These are phyloP conservation scores for Anoplopoma fimbria DNA, from an alignment of 2,113 vertebrate species.

Conservation along the genomic window DNA sequence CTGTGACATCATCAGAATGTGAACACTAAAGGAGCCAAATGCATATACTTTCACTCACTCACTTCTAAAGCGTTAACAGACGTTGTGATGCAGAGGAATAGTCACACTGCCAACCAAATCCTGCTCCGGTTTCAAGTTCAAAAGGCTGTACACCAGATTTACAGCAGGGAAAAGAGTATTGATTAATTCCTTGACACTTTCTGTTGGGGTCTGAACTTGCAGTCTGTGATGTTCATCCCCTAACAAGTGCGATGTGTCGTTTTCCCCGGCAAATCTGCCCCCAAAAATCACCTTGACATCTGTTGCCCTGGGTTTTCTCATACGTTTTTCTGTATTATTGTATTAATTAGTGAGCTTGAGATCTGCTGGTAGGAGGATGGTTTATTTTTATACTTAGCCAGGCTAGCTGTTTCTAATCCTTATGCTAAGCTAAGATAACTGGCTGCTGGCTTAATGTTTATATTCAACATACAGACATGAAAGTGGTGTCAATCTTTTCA, in stretches of 20 bases:
- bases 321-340: background rate
- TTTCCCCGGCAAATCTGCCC: background rate
- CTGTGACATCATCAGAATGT: background rate
- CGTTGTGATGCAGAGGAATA: background rate
- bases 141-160: background rate
- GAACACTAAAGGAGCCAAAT: background rate
- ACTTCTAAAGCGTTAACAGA: background rate
- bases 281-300: background rate
- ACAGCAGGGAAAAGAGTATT: background rate
- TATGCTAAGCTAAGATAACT: background rate
- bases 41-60: background rate
- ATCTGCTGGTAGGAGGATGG: background rate
- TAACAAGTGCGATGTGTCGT: background rate
- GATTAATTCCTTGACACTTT: background rate
- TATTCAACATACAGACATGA: background rate
- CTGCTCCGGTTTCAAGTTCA: background rate
- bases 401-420: background rate
- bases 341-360: background rate
- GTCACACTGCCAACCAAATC: too few species aligned
- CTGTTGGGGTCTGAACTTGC: background rate
- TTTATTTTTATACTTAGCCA: background rate
- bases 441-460: background rate
- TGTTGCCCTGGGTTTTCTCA: background rate
- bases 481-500: background rate
- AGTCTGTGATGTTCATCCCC: background rate